Base-by-base conservation (phyloP, 92 coral and sea anemone genomes). In the Chrysogorgia sp. region DNA sequence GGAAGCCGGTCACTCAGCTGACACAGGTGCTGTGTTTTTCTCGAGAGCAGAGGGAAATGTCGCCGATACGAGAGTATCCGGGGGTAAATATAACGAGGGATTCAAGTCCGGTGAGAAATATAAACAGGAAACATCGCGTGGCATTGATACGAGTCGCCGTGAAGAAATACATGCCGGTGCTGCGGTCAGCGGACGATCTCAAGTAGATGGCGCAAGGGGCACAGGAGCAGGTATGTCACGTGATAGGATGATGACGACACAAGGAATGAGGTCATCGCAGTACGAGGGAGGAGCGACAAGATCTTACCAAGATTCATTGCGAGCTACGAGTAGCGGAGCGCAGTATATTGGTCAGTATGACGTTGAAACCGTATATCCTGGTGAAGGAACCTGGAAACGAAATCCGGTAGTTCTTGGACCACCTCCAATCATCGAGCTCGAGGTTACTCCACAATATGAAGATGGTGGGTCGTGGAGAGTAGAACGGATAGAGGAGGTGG, bases 391-490 rank as follows among this genome's bases (percentile, higher is more conserved):
- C 10, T 49, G 24, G 57, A 52, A 52, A 25, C 55, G 31, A 49
- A 69, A 34, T 17, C 40, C 76, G n/a, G n/a, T n/a, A n/a, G n/a
- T n/a, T 58, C 76, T 69, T 24, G 76, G 40, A 34, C 76, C 76
- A 45, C 76, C 76, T 14, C 76, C 76, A 1, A 58, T 37, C 31
- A 30, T 69, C 7, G 60, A 69, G 20, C 24, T 69, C 2, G 76
- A 69, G 29, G 76, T 69, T 0, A 47, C 48, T 17, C 76, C 76
- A 69, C 24, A 69, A 15, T 22, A 13, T 22, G 22, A 34, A 0
- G 58, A 68, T 21, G 48, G n/a, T n/a, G n/a, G 59, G 48, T 25
- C 76, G n/a, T 69, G 76, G 76, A 59, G 58, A 23, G 76, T 69
- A 58, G 76, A 69, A 12, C 28, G 56, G 22, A 21, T 69, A 1